Base-by-base conservation (phyloP, 1,140 invertebrate species). In the Leptopilina clavipes region DNA sequence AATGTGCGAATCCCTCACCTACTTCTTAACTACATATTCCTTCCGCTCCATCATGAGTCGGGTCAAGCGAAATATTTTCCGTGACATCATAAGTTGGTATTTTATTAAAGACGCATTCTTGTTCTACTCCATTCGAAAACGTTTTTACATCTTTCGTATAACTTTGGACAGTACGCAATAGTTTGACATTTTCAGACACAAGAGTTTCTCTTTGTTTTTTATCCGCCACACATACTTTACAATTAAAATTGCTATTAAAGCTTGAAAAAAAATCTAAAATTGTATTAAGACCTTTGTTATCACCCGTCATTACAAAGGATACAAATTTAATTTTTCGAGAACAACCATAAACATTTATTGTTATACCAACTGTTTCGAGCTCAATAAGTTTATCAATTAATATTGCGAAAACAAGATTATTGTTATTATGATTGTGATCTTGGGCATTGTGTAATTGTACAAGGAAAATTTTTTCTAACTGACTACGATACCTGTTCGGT, bases 381-480 rank as follows among this genome's bases (percentile, higher is more conserved):
- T 77, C 59, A 12, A n/a, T 72, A 18, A 77, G 14, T 71, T 77
- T 56, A 37, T 73, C 44, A 44, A 77, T 73, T 11, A 73, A 65
- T 7, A 3, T 19, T 45, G 14, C 5, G 43, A 77, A 77, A 17
- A 77, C 52, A 14, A 1, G 37, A 44, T 73, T 37, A 54, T 77
- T 77, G 11, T 70, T 44, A 52, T 52, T 48, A 10, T 1, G 3
- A 44, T 48, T 54, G 37, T 73, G 44, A 71, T 77, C 48, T 70
- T 2, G 0, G 14, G 44, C 22, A 12, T 54, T 70, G n/a, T 77
- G 71, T 1, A 73, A 45, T 54, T 77, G 76, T 19, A 70, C 17
- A 37, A 77, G 31, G 40, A 73, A 73, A 40, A 73, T 77, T 73
- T 77, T 77, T 70, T 77, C 71, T 52, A 77, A 43, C 17, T 54